Percentiles rank a stretch among this genome's conserved stretches.
These are phyloP conservation scores for Fulmarus glacialis DNA, from an alignment of 2,113 vertebrate species.

Conservation along the genomic window DNA sequence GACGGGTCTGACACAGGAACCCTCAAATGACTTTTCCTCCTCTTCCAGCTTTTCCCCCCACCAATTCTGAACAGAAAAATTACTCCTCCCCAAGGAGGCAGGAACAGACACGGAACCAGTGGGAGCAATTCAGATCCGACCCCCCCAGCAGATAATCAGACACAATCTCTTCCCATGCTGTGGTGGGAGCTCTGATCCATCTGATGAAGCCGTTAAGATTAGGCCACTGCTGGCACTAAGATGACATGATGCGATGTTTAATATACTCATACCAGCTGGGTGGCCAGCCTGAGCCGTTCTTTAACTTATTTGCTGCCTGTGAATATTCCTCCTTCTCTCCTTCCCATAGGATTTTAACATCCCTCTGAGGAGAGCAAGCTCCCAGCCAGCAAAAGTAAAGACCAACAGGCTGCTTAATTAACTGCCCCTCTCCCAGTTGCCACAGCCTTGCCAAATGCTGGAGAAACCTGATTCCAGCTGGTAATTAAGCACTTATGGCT, in stretches of 20 bases:
- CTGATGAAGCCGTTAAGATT: neutral
- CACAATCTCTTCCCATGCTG: neutral
- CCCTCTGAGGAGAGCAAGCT: neutral
- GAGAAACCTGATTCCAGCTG: neutral
- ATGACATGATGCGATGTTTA: neutral
- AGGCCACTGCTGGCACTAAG: neutral
- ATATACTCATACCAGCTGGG: neutral
- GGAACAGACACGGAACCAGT: neutral
- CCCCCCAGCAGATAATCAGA: neutral
- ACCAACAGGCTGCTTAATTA: conserved; percentile 2
- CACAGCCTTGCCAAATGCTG: neutral
- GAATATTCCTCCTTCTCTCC: neutral
- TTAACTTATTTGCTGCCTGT: neutral
- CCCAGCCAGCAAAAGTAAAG: neutral
- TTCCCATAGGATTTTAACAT: conserved; percentile 43
- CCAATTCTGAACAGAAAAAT: neutral
- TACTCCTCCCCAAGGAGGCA: neutral
- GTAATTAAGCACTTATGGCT: neutral
- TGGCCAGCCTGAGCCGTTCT: neutral
- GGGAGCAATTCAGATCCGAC: neutral
- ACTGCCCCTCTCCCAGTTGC: neutral
- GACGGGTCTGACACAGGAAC: neutral
- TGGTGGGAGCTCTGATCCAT: neutral
- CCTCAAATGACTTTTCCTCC: neutral
- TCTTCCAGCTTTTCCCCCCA: neutral